Base-by-base conservation (phyloP, 37 sponge, comb jelly and placozoan genomes). In the Ephydatia muelleri region DNA sequence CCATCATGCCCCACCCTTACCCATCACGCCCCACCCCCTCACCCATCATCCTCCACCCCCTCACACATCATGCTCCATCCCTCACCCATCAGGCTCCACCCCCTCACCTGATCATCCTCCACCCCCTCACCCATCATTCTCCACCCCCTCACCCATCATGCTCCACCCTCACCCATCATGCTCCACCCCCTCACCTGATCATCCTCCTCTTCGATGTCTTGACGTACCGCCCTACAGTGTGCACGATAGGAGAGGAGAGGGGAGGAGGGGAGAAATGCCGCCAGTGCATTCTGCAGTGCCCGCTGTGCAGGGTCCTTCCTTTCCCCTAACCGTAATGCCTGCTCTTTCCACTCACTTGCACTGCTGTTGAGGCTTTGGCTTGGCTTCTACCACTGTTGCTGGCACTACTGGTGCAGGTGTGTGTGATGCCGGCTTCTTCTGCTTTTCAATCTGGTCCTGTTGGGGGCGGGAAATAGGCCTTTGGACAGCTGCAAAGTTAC, bases 131-230 rank as follows among this genome's bases (percentile, higher is more conserved):
- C n/a, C n/a, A n/a, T n/a, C n/a, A n/a, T n/a, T n/a, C n/a, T n/a
- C n/a, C n/a, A n/a, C n/a, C n/a, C n/a, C n/a, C n/a, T n/a, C n/a
- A n/a, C n/a, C n/a, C n/a, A n/a, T n/a, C 57, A 57, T 13, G 57
- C 19, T 14, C 12, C 57, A 57, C 16, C 0, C 0, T 21, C 1
- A 21, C 16, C 19, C 57, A 57, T 57, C 1, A 14, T 57, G n/a
- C n/a, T n/a, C n/a, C 57, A 57, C 57, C 57, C 9, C 25, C 12
- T 81, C 66, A 94, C 97, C 80, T 97, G 99, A 36, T 98, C 99
- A 88, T 98, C 99, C 39, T 96, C 99, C 33, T 85, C 90, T 64
- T 98, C 99, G 27, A 98, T 96, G 82, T 98, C 99, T 65, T 88
- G 84, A 23, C 99, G 39, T 0, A 91, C 75, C 4, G 84, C 92